A percentile compares a stretch with the other conserved stretches of the same genome.
phyloP scores from a whole-genome alignment of 1,140 invertebrate species.

The Pseudomyrmex flavicornis region DNA sequence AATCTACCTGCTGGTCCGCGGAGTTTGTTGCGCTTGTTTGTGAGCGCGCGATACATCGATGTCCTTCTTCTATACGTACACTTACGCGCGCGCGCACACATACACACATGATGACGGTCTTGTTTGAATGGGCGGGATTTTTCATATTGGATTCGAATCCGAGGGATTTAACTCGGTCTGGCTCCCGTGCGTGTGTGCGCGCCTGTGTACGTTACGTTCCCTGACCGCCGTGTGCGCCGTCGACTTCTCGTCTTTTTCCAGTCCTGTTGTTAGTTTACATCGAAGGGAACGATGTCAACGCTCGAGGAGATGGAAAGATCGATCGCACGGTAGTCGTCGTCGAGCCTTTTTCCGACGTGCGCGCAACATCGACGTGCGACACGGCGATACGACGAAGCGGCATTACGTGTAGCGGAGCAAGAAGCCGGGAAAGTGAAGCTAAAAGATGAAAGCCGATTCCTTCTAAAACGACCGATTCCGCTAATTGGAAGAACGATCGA shows the following conservation, averaged over 20 bases:
- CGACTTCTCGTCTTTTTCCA: constrained; percentile 8
- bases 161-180: constrained; percentile 53
- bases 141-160: constrained; percentile 68
- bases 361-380: constrained; percentile 4
- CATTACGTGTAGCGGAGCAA: not conserved
- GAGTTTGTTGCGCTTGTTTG: constrained; percentile 10
- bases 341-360: constrained; percentile 15
- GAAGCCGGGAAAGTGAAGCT: not conserved
- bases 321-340: constrained; percentile 24
- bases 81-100: not conserved
- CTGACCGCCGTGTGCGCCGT: not conserved
- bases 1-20: constrained; percentile 44
- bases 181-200: not conserved
- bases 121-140: constrained; percentile 66
- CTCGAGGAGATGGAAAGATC: constrained; percentile 57
- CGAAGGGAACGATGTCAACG: constrained; percentile 50
- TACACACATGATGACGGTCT: constrained; percentile 4
- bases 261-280: constrained; percentile 19
- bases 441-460: not conserved
- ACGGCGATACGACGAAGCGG: not conserved
- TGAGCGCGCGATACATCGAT: not conserved
- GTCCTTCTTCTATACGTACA: too few relatives aligned
- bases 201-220: not conserved
- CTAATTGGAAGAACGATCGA: not conserved
- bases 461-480: not conserved